Percentiles rank a stretch among this genome's conserved stretches.
These are phyloP conservation scores for Drosophila parabipectinata DNA, from an alignment of 1,140 invertebrate genomes.

Conservation along the genomic window DNA sequence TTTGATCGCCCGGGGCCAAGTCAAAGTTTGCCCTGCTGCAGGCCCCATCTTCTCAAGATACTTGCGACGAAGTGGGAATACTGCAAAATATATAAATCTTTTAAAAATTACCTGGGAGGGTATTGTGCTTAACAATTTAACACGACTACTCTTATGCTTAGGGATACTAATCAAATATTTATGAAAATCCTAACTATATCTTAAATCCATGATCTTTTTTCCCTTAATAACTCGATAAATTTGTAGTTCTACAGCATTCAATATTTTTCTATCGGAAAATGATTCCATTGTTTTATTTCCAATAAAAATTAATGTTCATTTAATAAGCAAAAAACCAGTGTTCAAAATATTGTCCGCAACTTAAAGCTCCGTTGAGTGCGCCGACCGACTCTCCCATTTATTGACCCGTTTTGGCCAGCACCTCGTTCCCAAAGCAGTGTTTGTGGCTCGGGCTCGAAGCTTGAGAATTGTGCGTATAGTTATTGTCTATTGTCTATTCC, in stretches of 20 bases:
- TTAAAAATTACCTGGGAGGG: too few species aligned
- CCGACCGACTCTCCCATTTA: constrained; percentile 43
- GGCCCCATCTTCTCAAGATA: constrained; percentile 9
- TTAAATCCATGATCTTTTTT: too few species aligned
- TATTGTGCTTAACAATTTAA: too few species aligned
- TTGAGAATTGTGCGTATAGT: constrained; percentile 70
- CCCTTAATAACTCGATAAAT: too few species aligned
- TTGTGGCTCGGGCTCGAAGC: constrained; percentile 8
- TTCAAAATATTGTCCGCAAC: constrained; percentile 12
- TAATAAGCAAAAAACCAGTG: constrained; percentile 6
- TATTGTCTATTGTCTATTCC: constrained; percentile 71
- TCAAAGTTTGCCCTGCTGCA: constrained; percentile 43
- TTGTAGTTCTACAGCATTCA: neutral
- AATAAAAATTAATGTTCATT: neutral
- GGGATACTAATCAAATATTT: too few species aligned
- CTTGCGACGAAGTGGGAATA: neutral
- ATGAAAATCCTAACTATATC: too few species aligned
- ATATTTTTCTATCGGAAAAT: neutral
- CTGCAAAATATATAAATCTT: neutral
- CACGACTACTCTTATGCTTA: too few species aligned
- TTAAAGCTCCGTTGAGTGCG: neutral
- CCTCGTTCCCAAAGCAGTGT: constrained; percentile 4
- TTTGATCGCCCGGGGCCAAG: constrained; percentile 63
- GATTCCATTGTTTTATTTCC: too few species aligned
- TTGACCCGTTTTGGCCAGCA: constrained; percentile 48